Evolutionary conservation across 2,113 vertebrate genomes (phyloP).

Genomic region (Anguilla rostrata): DNA sequence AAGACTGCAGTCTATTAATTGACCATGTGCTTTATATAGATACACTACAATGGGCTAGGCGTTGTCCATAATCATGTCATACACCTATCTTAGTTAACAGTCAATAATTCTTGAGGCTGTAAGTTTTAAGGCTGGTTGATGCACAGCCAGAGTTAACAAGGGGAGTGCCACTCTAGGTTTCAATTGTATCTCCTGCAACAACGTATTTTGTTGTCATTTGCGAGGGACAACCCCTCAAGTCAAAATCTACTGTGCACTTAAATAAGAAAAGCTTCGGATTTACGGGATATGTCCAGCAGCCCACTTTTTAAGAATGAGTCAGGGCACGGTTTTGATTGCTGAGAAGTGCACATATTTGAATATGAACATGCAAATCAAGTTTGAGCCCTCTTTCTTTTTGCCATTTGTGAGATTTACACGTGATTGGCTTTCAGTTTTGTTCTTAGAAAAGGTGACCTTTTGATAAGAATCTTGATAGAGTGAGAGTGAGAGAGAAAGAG

Average conservation of each 20-base stretch:
- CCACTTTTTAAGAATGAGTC: slow-evolving; percentile 43
- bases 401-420: slow-evolving; percentile 21
- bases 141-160: neutral
- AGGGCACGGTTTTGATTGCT: slow-evolving; percentile 12
- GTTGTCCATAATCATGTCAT: neutral
- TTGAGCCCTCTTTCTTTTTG: slow-evolving; percentile 17
- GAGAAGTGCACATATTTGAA: slow-evolving; percentile 29
- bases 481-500: neutral
- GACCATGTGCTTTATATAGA: neutral
- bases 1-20: too few species aligned
- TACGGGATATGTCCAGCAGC: slow-evolving; percentile 48
- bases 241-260: slow-evolving; percentile 15
- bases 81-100: neutral
- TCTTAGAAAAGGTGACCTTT: slow-evolving; percentile 27
- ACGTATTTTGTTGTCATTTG: neutral
- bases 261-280: slow-evolving; percentile 41
- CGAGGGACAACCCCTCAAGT: slow-evolving; percentile 46
- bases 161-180: neutral
- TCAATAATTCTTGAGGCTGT: neutral
- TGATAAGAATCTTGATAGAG: slow-evolving; percentile 18
- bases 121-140: neutral
- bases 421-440: slow-evolving; percentile 38
- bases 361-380: slow-evolving; percentile 32
- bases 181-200: neutral
- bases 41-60: neutral